These are phyloP conservation scores for Thyatira batis DNA, from an alignment of 2,888 invertebrate genomes.

Conservation along the genomic window DNA sequence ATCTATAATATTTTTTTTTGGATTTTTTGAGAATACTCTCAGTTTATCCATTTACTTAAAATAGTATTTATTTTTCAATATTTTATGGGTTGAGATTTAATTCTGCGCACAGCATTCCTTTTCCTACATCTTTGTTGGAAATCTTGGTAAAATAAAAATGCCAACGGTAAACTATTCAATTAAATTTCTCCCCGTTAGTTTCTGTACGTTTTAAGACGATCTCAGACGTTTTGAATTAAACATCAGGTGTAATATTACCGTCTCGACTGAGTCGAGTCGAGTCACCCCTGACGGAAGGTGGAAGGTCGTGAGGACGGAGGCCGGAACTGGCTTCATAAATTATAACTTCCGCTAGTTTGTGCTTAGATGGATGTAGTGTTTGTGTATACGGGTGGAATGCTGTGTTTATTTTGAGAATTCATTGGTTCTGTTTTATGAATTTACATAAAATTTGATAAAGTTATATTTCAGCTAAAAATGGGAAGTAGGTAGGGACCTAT, in stretches of 20 bases:
- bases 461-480: too few species aligned
- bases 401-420: too few species aligned
- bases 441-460: too few species aligned
- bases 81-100: too few species aligned
- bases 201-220: slow-evolving; percentile 43
- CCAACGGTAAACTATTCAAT: not conserved
- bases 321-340: slow-evolving; percentile 78
- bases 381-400: slow-evolving; percentile 44
- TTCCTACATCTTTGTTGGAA: slow-evolving; percentile 2
- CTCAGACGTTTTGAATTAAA: slow-evolving; percentile 69
- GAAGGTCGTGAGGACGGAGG: slow-evolving; percentile 46
- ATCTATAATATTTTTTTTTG: too few species aligned
- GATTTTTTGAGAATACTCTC: too few species aligned
- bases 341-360: slow-evolving; percentile 79
- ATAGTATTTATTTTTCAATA: too few species aligned
- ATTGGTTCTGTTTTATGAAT: too few species aligned
- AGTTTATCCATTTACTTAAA: too few species aligned
- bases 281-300: slow-evolving; percentile 33
- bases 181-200: slow-evolving; percentile 4
- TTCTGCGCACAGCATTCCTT: too few species aligned
- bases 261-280: slow-evolving; percentile 31
- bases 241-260: slow-evolving; percentile 67
- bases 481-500: too few species aligned
- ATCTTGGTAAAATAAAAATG: too few species aligned
- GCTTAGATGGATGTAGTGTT: slow-evolving; percentile 52